phyloP scores from a whole-genome alignment of 2,113 vertebrate species.

The rat (Rattus norvegicus) region DNA sequence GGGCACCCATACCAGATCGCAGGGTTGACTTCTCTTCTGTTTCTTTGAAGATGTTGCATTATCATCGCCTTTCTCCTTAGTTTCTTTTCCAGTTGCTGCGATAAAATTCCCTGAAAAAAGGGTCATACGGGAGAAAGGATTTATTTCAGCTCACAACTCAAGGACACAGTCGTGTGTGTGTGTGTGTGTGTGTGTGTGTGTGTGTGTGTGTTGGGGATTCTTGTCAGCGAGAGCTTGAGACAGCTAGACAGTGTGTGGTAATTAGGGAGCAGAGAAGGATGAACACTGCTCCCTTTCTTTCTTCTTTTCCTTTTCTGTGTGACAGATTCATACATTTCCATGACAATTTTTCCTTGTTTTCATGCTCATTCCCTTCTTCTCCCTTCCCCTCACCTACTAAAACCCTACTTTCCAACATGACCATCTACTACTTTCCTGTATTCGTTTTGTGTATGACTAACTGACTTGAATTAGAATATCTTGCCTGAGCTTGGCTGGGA shows the following conservation, averaged over 20 bases:
- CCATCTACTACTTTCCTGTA: neutral
- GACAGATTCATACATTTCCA: neutral
- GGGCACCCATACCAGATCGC: neutral
- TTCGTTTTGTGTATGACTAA: neutral
- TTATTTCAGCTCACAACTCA: neutral
- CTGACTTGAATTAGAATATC: neutral
- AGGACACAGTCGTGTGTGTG: neutral
- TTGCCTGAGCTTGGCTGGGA: neutral
- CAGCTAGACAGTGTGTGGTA: neutral
- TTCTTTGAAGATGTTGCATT: neutral
- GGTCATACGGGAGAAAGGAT: neutral
- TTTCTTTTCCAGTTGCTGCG: neutral
- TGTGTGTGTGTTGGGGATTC: neutral
- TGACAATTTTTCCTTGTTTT: neutral
- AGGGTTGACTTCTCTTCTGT: neutral
- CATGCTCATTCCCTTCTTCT: neutral
- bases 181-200: too few species aligned
- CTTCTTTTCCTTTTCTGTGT: neutral
- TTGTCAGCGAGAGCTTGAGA: neutral
- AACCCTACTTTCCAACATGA: neutral
- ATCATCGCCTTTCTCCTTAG: rapidly evolving
- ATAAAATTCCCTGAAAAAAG: neutral
- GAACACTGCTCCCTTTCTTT: neutral
- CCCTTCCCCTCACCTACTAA: neutral
- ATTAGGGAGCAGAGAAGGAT: neutral